Conservation (phyloP, 37 sponge, comb jelly and placozoan species). For the Theonella swinhoei region DNA sequence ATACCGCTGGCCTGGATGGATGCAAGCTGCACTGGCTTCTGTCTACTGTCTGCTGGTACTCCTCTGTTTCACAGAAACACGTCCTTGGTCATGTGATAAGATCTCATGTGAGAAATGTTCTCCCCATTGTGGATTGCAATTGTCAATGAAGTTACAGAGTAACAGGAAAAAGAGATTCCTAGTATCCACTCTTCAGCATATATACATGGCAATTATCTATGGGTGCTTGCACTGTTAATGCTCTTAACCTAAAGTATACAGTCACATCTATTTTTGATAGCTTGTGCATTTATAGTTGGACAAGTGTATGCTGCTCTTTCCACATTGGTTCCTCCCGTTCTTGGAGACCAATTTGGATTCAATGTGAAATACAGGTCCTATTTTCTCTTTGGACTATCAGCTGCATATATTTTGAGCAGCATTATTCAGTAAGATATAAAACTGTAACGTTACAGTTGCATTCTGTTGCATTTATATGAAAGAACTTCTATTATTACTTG, state of each 20-base stretch:
- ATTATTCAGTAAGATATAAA: neutral
- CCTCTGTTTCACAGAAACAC: neutral
- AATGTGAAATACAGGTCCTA: neutral
- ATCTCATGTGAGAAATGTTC: no score
- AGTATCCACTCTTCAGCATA: no score
- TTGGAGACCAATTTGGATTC: neutral
- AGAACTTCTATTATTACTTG: no score
- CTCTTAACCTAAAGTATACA: neutral
- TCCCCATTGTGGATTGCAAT: no score
- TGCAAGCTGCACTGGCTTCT: neutral
- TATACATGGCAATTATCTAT: no score
- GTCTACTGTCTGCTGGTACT: neutral
- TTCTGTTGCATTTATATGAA: no score
- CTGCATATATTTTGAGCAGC: neutral
- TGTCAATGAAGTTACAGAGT: no score
- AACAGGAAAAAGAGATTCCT: no score
- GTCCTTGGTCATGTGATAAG: neutral
- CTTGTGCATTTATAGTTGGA: neutral
- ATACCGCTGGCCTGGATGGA: neutral
- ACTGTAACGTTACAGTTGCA: no score
- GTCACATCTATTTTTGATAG: neutral
- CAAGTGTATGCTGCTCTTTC: neutral
- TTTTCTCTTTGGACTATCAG: neutral
- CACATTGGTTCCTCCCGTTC: neutral
- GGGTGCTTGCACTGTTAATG: no score